Conservation (phyloP, 2,113 vertebrate species). For the Peromyscus maniculatus region DNA sequence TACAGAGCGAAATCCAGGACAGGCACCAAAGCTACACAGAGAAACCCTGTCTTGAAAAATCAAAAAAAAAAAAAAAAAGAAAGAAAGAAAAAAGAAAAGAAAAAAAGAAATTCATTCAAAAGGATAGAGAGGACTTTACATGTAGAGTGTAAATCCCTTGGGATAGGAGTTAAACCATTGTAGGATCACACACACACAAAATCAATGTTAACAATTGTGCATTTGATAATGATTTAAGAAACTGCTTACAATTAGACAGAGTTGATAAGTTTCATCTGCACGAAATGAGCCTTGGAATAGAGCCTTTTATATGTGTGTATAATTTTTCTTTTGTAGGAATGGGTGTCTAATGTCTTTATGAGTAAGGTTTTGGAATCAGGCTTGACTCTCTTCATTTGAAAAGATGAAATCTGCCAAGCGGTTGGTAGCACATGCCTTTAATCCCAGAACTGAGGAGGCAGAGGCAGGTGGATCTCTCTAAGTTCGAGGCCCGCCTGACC, state of each 20-base stretch:
- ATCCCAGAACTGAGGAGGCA: no score
- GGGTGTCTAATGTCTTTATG: neutral
- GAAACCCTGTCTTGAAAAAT: no score
- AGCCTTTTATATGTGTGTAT: neutral
- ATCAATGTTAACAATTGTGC: neutral
- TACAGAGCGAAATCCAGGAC: no score
- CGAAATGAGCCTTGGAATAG: neutral
- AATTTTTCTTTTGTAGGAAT: neutral
- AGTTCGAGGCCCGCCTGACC: no score
- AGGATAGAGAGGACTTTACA: neutral
- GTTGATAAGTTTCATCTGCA: slow-evolving; percentile 24
- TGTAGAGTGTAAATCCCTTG: neutral
- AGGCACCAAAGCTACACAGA: no score
- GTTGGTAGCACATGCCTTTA: no score
- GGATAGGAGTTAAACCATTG: neutral
- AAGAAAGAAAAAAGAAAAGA: no score
- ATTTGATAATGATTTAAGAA: slow-evolving; percentile 5
- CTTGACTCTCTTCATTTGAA: neutral
- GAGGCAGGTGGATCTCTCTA: no score
- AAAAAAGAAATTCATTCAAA: slow-evolving; percentile 17
- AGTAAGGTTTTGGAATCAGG: slow-evolving; percentile 37
- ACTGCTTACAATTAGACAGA: neutral
- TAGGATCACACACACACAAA: neutral
- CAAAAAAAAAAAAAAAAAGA: no score
- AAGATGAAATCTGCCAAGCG: neutral